Evolutionary conservation across 2,888 invertebrate genomes (phyloP), one percentile per base, ranked within the genome.

Genomic region (Hydrotaea cyrtoneurina): DNA sequence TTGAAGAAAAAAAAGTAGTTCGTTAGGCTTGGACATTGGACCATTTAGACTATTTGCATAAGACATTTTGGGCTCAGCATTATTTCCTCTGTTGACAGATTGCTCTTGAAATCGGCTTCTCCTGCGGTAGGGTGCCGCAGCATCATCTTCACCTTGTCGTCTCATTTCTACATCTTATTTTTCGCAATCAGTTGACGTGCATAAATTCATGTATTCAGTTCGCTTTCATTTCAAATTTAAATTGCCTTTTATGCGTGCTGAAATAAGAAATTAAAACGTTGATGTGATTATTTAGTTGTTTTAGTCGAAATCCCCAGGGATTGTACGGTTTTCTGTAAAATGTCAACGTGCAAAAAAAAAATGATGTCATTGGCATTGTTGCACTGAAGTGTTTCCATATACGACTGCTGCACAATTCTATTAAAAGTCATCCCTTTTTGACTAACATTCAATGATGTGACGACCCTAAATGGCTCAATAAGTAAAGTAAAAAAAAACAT

Each of bases 241-340:
- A 19, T 69, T 69, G 11, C 15, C 8, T 62, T 78, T 62, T 11
- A 39, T 64, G 39, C 55, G n/a, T 77, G 36, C 23, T 50, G 43
- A 31, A 31, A 80, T 74, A 78, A 78, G 74, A 80, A 83, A 80
- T 80, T 64, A 78, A 78, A 31, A 69, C 64, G 55, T 78, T 55
- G 69, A 76, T 82, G 85, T 85, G 85, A 85, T 82, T 82, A 85
- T 85, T 85, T 85, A 85, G 85, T 85, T 85, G 85, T 85, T 79
- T 79, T 62, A 19, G 72, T 53, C 59, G 76, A 82, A 82, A 73
- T 85, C 85, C 76, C 85, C 66, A 59, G 85, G 77, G 85, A 85
- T 71, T 69, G 46, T 46, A n/a, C 15, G 46, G 10, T 46, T 43
- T 43, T 23, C 69, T 8, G 23, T 21, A 23, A 69, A 69, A 23